Conservation (phyloP, 2,888 invertebrate species). For the Rhingia rostrata region DNA sequence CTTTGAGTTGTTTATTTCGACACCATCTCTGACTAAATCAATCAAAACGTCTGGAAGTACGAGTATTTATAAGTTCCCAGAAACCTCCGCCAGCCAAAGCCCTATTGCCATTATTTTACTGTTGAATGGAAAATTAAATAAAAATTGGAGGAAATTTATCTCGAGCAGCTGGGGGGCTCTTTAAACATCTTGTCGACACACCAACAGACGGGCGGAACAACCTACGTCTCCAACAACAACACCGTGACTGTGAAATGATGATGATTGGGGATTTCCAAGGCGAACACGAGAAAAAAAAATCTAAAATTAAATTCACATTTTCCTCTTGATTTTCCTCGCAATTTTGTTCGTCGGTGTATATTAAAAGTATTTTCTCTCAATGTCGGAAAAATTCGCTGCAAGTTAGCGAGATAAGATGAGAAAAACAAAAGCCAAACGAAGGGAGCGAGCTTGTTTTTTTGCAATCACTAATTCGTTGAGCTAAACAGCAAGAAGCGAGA, state of each 20-base stretch:
- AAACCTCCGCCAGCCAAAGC: no score
- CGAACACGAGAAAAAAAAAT: constrained; percentile 27
- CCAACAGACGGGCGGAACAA: constrained; percentile 10
- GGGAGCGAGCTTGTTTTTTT: no score
- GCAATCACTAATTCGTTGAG: no score
- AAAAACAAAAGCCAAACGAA: constrained; percentile 1
- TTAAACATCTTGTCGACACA: not conserved
- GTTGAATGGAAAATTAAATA: constrained; percentile 4
- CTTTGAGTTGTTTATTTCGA: no score
- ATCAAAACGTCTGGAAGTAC: constrained; percentile 1
- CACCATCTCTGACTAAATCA: not conserved
- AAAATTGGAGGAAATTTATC: constrained; percentile 20
- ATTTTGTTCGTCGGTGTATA: constrained; percentile 9
- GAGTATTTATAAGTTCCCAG: no score
- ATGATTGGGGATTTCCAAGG: constrained; percentile 73
- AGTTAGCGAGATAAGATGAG: not conserved
- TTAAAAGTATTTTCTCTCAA: not conserved
- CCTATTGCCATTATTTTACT: not conserved
- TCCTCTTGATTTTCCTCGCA: constrained; percentile 16
- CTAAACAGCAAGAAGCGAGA: no score
- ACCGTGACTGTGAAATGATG: constrained; percentile 42
- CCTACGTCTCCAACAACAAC: constrained; percentile 1
- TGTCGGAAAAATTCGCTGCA: constrained; percentile 21
- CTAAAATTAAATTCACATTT: constrained; percentile 64
- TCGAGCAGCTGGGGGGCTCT: constrained; percentile 18